Conservation (phyloP, 1,140 invertebrate genomes). For the Drosophila erecta region DNA sequence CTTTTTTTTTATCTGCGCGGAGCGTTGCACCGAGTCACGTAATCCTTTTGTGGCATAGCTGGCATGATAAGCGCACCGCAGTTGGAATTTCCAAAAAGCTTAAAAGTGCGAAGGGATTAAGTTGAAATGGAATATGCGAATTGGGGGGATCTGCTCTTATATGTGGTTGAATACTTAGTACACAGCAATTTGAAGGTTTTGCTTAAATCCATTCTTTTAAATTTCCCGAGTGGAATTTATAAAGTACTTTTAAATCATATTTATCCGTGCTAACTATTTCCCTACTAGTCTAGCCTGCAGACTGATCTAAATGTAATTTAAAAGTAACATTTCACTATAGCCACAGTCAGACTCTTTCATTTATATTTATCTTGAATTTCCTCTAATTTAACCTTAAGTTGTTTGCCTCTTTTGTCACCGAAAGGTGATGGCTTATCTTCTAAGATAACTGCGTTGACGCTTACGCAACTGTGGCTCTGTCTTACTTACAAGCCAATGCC, state of each 20-base stretch:
- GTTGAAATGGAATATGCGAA: slow-evolving; percentile 1
- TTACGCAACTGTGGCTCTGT: slow-evolving; percentile 13
- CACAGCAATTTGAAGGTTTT: neutral
- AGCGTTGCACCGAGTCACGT: slow-evolving; percentile 22
- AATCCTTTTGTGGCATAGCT: slow-evolving; percentile 57
- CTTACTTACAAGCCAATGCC: slow-evolving; percentile 22
- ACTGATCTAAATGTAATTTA: no score
- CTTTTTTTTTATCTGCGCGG: slow-evolving; percentile 45
- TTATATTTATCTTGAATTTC: no score
- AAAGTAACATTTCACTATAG: no score
- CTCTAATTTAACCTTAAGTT: no score
- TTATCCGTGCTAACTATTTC: no score
- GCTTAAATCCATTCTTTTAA: no score
- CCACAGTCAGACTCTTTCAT: no score
- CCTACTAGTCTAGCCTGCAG: no score
- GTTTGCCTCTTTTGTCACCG: neutral
- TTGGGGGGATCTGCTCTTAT: neutral
- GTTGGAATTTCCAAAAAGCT: slow-evolving; percentile 19
- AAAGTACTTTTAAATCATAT: no score
- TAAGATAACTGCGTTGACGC: neutral
- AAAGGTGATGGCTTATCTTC: neutral
- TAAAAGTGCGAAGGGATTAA: neutral
- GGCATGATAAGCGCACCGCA: slow-evolving; percentile 23
- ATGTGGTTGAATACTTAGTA: neutral
- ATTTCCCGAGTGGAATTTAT: no score